A percentile compares a stretch with the other conserved stretches of the same genome.
These are phyloP conservation scores for Brachypterus glaber DNA, from an alignment of 2,888 invertebrate species.

Conservation along the genomic window DNA sequence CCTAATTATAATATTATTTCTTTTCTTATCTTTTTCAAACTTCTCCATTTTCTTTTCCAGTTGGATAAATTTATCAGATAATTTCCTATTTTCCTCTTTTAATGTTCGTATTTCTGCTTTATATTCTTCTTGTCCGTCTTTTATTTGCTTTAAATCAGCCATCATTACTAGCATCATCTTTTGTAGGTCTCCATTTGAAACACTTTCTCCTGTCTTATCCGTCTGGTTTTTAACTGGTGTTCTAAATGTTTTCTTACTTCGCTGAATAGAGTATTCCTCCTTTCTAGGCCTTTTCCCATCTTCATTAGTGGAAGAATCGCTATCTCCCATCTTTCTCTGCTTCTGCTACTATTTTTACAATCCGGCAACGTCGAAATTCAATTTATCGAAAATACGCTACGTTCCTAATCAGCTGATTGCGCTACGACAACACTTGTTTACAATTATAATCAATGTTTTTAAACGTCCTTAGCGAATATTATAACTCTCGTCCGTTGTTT, in stretches of 20 bases:
- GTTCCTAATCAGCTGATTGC: not conserved
- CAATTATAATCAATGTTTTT: not conserved
- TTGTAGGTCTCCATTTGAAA: not conserved
- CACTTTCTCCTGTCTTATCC: not conserved
- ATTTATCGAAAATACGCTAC: not conserved
- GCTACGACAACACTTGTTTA: not conserved
- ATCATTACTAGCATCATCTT: not conserved
- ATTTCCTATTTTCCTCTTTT: not conserved
- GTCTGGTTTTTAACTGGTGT: not conserved
- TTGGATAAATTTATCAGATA: not conserved
- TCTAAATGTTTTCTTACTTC: not conserved
- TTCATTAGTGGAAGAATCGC: not conserved
- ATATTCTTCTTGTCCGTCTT: not conserved
- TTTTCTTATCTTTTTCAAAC: not conserved
- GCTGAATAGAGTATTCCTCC: not conserved
- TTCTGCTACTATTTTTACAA: not conserved
- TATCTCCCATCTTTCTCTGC: not conserved
- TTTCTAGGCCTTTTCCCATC: not conserved
- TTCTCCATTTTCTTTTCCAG: not conserved
- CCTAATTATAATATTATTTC: not conserved
- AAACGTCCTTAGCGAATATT: not conserved
- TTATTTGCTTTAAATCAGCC: not conserved
- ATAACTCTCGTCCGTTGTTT: not conserved
- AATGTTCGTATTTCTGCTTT: not conserved
- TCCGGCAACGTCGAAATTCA: not conserved